Conservation (phyloP, 2,888 invertebrate genomes). For the Endotricha flammealis region DNA sequence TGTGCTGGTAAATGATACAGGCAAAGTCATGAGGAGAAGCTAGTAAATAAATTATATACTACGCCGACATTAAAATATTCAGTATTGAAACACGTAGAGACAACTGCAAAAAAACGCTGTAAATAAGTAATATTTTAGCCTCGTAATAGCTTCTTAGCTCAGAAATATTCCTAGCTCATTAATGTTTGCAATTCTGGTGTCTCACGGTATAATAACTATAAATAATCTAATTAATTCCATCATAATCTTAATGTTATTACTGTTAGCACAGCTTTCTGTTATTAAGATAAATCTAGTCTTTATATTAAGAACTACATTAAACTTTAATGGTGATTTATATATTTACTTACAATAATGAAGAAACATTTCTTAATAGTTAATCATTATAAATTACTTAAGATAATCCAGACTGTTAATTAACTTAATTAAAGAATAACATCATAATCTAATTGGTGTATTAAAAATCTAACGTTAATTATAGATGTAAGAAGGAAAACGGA, state of each 20-base stretch:
- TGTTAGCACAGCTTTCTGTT: neutral
- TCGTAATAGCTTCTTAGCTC: slow-evolving; percentile 8
- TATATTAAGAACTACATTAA: neutral
- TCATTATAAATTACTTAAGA: no score
- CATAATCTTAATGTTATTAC: slow-evolving; percentile 9
- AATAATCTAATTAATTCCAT: slow-evolving; percentile 9
- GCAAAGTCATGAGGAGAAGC: no score
- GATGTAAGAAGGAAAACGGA: no score
- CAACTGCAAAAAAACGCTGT: neutral
- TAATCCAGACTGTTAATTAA: no score
- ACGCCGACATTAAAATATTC: no score
- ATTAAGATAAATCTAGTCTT: slow-evolving; percentile 5
- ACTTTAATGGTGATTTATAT: neutral
- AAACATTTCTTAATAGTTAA: no score
- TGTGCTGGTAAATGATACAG: no score
- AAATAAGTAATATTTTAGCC: slow-evolving; percentile 3
- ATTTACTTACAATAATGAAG: no score
- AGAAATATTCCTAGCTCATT: slow-evolving; percentile 3
- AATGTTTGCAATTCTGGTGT: slow-evolving; percentile 7
- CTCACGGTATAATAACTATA: slow-evolving; percentile 7
- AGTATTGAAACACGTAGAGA: neutral
- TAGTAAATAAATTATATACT: no score
- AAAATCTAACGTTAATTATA: no score
- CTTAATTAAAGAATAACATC: no score
- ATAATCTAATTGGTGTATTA: no score